Evolutionary conservation across 2,888 invertebrate genomes (phyloP).

Genomic region (Xestobium rufovillosum): DNA sequence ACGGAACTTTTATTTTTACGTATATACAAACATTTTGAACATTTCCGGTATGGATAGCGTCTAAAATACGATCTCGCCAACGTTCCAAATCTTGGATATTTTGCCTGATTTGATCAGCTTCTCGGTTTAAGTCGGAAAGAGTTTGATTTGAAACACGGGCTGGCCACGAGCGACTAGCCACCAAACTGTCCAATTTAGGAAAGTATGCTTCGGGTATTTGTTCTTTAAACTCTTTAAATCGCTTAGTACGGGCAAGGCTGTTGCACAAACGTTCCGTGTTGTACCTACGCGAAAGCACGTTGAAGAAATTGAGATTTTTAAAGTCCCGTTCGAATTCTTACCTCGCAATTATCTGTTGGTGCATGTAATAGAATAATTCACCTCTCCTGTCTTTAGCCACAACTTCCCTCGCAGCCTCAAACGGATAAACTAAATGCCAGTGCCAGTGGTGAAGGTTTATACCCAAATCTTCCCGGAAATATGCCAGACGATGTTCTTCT

Average conservation of each 20-base stretch:
- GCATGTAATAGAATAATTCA: conserved; percentile 76
- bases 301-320: background rate
- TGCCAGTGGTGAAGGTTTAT: conserved; percentile 88
- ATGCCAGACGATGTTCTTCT: conserved; percentile 72
- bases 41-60: conserved; percentile 60
- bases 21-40: conserved; percentile 49
- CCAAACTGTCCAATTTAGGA: conserved; percentile 73
- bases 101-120: conserved; percentile 56
- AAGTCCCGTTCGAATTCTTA: no score
- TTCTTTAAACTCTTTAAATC: conserved; percentile 57
- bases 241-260: conserved; percentile 53
- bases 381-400: conserved; percentile 71
- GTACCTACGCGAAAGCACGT: conserved; percentile 49
- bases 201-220: conserved; percentile 75
- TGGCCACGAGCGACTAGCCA: conserved; percentile 70
- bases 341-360: conserved; percentile 58
- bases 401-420: conserved; percentile 53
- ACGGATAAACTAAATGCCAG: conserved; percentile 84
- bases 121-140: conserved; percentile 57
- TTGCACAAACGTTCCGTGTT: conserved; percentile 71
- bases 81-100: conserved; percentile 65
- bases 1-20: conserved; percentile 4
- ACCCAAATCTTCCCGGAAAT: conserved; percentile 80
- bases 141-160: conserved; percentile 54
- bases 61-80: conserved; percentile 67